phyloP scores from a whole-genome alignment of 1,140 invertebrate genomes.

The Ostrea denselamellosa region DNA sequence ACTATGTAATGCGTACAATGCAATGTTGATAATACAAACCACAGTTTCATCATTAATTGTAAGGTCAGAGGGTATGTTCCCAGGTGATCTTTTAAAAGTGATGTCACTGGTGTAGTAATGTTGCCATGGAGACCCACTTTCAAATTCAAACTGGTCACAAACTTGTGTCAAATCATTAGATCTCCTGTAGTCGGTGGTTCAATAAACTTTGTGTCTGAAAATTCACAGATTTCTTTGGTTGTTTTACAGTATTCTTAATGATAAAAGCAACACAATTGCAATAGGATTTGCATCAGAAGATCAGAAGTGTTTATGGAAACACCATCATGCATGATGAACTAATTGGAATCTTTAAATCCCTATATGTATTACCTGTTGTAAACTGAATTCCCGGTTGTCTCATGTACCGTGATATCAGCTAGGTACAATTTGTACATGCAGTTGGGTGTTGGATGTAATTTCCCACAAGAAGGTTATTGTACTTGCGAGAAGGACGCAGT shows the following conservation, averaged over 20 bases:
- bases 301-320: too few species aligned
- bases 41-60: slow-evolving; percentile 18
- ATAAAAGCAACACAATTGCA: too few species aligned
- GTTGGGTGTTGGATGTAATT: too few species aligned
- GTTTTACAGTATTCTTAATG: neutral
- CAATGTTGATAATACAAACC: neutral
- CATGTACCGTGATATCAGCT: too few species aligned
- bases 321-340: too few species aligned
- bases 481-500: too few species aligned
- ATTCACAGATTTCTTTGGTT: neutral
- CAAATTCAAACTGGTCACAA: neutral
- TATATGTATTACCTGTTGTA: too few species aligned
- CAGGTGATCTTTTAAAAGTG: neutral
- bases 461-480: too few species aligned
- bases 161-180: slow-evolving; percentile 28
- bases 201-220: slow-evolving; percentile 36
- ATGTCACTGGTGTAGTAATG: slow-evolving; percentile 1
- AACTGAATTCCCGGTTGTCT: too few species aligned
- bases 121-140: neutral
- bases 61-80: neutral
- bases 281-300: too few species aligned
- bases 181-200: slow-evolving; percentile 24
- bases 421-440: too few species aligned
- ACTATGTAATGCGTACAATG: slow-evolving; percentile 24
- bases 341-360: too few species aligned